Percentiles rank a stretch among this genome's conserved stretches.
phyloP scores from a whole-genome alignment of 2,113 vertebrate genomes.

The Tragelaphus buxtoni region DNA sequence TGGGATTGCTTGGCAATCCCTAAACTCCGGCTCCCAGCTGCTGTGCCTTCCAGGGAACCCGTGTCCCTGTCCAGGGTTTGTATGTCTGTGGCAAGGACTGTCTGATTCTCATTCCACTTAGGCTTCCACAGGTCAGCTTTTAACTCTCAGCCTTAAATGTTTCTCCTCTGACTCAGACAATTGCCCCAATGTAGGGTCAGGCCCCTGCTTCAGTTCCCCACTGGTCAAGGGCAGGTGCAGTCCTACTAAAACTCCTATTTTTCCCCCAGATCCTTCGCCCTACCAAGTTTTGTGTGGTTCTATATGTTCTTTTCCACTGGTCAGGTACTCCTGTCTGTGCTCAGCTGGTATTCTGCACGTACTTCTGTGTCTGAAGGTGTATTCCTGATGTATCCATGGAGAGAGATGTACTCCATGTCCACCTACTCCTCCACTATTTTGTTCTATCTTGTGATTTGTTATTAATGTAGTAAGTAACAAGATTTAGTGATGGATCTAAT shows the following conservation, averaged over 20 bases:
- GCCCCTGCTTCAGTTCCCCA: background rate
- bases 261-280: rapidly evolving
- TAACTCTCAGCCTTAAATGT: background rate
- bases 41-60: background rate
- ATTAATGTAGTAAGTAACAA: background rate
- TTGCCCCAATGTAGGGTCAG: background rate
- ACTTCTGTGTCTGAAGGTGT: background rate
- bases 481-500: background rate
- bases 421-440: background rate
- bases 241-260: background rate
- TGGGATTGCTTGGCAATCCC: background rate
- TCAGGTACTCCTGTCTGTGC: background rate
- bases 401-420: background rate
- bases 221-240: background rate
- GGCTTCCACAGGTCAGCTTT: background rate
- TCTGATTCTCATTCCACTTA: background rate
- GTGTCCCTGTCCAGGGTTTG: background rate
- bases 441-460: background rate
- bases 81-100: background rate
- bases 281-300: background rate
- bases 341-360: background rate
- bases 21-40: background rate
- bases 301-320: background rate
- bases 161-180: background rate
- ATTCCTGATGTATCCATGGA: background rate